These are phyloP conservation scores for Centruroides vittatus DNA, from an alignment of 1,140 invertebrate genomes.

Conservation along the genomic window DNA sequence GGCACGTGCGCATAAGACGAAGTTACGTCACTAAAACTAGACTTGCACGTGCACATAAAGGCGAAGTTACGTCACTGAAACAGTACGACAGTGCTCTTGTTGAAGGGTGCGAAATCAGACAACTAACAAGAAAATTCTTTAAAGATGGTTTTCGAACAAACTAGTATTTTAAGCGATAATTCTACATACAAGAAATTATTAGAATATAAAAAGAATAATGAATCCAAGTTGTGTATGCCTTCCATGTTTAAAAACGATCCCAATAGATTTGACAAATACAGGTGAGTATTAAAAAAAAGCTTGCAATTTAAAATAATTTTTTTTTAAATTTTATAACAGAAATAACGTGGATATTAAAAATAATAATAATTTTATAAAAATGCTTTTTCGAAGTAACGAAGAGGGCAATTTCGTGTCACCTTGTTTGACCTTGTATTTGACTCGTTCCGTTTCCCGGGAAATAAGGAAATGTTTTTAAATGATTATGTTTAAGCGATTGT, in stretches of 20 bases:
- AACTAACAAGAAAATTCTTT: too few relatives aligned
- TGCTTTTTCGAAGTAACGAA: neutral
- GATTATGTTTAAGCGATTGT: too few relatives aligned
- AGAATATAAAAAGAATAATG: conserved; percentile 49
- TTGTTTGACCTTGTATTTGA: neutral
- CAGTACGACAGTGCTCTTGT: too few relatives aligned
- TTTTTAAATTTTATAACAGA: neutral
- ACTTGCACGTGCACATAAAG: too few relatives aligned
- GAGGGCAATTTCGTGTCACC: neutral
- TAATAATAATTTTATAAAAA: too few relatives aligned
- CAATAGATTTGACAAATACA: conserved; percentile 62
- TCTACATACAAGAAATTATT: conserved; percentile 49
- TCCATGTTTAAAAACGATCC: conserved; percentile 59
- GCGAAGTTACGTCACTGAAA: too few relatives aligned
- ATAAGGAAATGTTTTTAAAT: neutral
- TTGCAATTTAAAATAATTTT: neutral
- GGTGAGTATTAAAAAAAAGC: conserved; percentile 36
- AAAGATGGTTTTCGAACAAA: too few relatives aligned
- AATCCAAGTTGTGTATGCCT: conserved; percentile 54
- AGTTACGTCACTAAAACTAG: too few relatives aligned
- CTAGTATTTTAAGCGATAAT: too few relatives aligned
- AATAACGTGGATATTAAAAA: neutral
- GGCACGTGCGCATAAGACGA: too few relatives aligned
- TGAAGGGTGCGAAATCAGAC: too few relatives aligned
- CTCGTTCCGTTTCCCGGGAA: too few relatives aligned